Percentiles rank a stretch among this genome's conserved stretches.
phyloP scores from a whole-genome alignment of 2,113 vertebrate genomes.

The Ophthalmolycus amberensis region DNA sequence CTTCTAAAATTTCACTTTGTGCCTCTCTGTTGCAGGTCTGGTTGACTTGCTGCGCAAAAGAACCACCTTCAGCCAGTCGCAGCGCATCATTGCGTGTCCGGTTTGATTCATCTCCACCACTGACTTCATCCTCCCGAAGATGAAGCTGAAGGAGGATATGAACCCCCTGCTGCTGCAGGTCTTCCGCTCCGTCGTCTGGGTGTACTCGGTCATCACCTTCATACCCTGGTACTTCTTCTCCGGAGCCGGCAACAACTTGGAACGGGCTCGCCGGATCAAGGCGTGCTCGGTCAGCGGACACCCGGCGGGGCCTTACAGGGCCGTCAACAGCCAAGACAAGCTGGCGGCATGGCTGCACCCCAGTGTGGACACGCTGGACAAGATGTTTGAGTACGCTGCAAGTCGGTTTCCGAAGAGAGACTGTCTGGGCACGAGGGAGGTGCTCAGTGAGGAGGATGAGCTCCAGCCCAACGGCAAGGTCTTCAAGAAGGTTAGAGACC shows the following conservation, averaged over 20 bases:
- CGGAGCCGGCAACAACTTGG: constrained; percentile 84
- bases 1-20: constrained; percentile 34
- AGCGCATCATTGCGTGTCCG: neutral
- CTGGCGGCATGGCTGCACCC: constrained; percentile 88
- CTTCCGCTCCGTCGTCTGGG: constrained; percentile 90
- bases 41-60: constrained; percentile 14
- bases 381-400: constrained; percentile 91
- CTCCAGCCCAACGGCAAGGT: constrained; percentile 95
- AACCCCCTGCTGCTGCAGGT: constrained; percentile 92
- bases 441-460: constrained; percentile 97
- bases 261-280: constrained; percentile 88
- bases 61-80: constrained; percentile 4
- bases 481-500: constrained; percentile 93
- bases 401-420: constrained; percentile 87
- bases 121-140: constrained; percentile 70
- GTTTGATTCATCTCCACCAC: neutral
- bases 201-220: constrained; percentile 92
- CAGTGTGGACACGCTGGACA: constrained; percentile 92
- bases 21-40: constrained; percentile 56
- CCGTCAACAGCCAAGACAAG: constrained; percentile 86
- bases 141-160: constrained; percentile 96
- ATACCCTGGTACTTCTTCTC: constrained; percentile 95
- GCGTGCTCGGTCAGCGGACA: constrained; percentile 85
- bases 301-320: constrained; percentile 89
- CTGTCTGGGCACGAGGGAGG: constrained; percentile 93